Evolutionary conservation across 2,888 invertebrate species (phyloP).

Genomic region (Drymonia ruficornis): DNA sequence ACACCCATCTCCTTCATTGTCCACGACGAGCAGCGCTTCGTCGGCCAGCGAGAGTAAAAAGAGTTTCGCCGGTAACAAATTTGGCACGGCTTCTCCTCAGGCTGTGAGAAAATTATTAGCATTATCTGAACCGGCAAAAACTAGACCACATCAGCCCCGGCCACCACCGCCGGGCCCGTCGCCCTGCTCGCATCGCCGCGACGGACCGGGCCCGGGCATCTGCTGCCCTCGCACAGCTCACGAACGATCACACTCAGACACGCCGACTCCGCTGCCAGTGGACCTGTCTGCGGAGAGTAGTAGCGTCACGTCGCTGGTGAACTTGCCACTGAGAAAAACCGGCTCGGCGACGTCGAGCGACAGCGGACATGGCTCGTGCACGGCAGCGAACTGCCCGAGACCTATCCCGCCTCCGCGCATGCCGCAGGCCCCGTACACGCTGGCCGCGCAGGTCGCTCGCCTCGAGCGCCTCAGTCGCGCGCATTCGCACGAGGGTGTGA

Average conservation of each 20-base stretch:
- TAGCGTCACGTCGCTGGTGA: slow-evolving; percentile 96
- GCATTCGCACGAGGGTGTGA: slow-evolving; percentile 94
- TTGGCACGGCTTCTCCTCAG: slow-evolving; percentile 97
- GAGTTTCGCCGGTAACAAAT: slow-evolving; percentile 87
- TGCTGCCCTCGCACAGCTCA: slow-evolving; percentile 88
- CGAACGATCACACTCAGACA: slow-evolving; percentile 95
- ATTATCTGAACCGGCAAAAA: slow-evolving; percentile 94
- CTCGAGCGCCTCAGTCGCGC: slow-evolving; percentile 92
- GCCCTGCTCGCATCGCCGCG: slow-evolving; percentile 86
- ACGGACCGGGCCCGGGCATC: slow-evolving; percentile 80
- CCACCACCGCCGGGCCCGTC: slow-evolving; percentile 87
- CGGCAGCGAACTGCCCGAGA: slow-evolving; percentile 72
- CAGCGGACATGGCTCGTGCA: slow-evolving; percentile 94
- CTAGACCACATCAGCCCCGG: slow-evolving; percentile 94
- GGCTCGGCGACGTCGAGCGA: slow-evolving; percentile 97
- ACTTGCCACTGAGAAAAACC: slow-evolving; percentile 94
- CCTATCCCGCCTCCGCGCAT: slow-evolving; percentile 89
- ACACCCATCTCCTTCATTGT: slow-evolving; percentile 96
- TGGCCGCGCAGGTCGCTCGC: slow-evolving; percentile 94
- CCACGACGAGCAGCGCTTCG: slow-evolving; percentile 96
- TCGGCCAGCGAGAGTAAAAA: slow-evolving; percentile 91
- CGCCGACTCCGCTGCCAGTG: slow-evolving; percentile 93
- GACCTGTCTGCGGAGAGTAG: slow-evolving; percentile 97
- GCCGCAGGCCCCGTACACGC: slow-evolving; percentile 92
- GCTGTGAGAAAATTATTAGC: slow-evolving; percentile 98